Base-by-base conservation (phyloP, 2,888 invertebrate species). In the Mesorhabditis sp. region DNA sequence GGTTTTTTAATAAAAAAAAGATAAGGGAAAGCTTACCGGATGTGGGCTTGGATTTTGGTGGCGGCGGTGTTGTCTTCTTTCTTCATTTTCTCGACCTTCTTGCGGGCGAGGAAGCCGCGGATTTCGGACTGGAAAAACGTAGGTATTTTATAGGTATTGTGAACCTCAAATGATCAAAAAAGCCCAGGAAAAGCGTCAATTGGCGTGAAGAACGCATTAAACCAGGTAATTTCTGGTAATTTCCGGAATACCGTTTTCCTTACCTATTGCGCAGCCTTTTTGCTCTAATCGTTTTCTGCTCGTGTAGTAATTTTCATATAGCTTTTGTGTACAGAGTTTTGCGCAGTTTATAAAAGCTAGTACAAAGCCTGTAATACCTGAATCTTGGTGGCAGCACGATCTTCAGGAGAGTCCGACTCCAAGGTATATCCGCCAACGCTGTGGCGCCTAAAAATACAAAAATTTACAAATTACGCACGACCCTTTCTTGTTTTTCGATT, bases 11-110 rank as follows among this genome's bases (percentile, higher is more conserved):
- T 28, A 28, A 28, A 28, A 28, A 28, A 28, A 28, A 28, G 28
- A 28, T 28, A 28, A 28, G 28, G 28, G 2, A 28, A 28, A 28
- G 28, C 41, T 6, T 6, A 82, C 77, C 93, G 91, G 91, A 94
- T 93, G 66, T 93, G 92, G 69, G 93, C 93, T 86, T 94, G 93
- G 77, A 94, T 94, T 89, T 93, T 93, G 73, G 92, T 92, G 44
- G 94, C 94, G 1, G 93, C 93, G 86, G 92, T 92, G 88, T 92
- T 91, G 83, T 93, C 88, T 80, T 93, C 92, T 28, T 93, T 93
- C 88, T 94, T 93, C 75, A 91, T 89, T 50, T 79, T 79, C 45
- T 82, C 79, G 43, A 82, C 78, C 13, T 83, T 82, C 68, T 83
- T 85, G 13, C 84, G 71, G 45, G 83, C 76, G 41, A 84, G 70